Base-by-base conservation (phyloP, 2,113 vertebrate species). In the Pelusios castaneus region DNA sequence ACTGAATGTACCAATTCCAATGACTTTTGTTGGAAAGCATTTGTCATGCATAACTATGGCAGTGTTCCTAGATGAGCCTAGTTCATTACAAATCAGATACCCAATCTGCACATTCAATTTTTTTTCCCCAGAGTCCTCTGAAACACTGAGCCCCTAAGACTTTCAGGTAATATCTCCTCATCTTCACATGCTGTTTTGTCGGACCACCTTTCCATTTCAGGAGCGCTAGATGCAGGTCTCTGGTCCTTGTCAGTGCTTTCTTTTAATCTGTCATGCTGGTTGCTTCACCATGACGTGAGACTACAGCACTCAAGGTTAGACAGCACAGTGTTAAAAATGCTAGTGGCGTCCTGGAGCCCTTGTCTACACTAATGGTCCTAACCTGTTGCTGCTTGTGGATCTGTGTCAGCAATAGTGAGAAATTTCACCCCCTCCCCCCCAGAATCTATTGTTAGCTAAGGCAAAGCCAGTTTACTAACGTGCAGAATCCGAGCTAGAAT, bases 131-230 rank as follows among this genome's bases (percentile, higher is more conserved):
- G 91, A 78, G 34, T 83, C 2, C 0, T 45, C 49, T 24, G 24
- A 22, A 87, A 9, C 67, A 22, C 6, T 11, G 2, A 22, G 80
- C 81, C 67, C 91, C 45, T 8, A 29, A 78, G 41, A 24, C 86
- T 76, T 0, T 0, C 16, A 19, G 82, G 84, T 51, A 1, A 8
- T 63, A 88, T 85, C 31, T 38, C 22, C 2, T 0, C 14, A 21
- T 78, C 83, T 21, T 1, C 8, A n/a, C 34, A 0, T 78, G 70
- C 54, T 47, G 0, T 47, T 34, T 81, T 41, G 45, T 6, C 27
- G 80, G 56, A 17, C 31, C 38, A 41, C 21, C n/a, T 87, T 75
- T 75, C 2, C 16, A 22, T 63, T 70, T 47, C 8, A 2, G 16
- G n/a, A 38, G 11, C 60, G 38, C 55, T 38, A 10, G 84, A 27